A percentile compares a stretch with the other conserved stretches of the same genome.
Conservation (phyloP, 2,797 vertebrate genomes). For the Dryobates pubescens region DNA sequence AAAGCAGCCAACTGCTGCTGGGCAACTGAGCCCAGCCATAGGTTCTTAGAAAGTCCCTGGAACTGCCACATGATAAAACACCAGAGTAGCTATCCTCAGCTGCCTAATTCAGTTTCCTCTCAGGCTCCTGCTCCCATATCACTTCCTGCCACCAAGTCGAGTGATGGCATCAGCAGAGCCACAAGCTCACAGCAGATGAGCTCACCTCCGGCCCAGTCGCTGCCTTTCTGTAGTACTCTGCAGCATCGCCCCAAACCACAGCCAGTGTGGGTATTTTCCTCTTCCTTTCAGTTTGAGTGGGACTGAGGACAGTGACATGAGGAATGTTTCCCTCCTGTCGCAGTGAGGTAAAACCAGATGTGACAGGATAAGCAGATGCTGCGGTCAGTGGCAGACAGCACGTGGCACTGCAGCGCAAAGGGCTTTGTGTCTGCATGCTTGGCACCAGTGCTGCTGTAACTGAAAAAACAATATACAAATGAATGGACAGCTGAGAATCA, state of each 20-base stretch:
- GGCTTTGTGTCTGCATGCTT: accelerated
- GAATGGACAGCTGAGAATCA: background rate
- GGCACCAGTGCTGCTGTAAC: accelerated
- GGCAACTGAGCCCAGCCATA: background rate
- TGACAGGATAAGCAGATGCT: background rate
- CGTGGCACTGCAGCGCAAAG: accelerated
- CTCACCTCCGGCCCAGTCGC: conserved; percentile 30
- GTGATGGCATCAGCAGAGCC: conserved; percentile 50
- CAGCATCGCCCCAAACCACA: conserved; percentile 27
- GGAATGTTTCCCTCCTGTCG: background rate
- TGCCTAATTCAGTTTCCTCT: conserved; percentile 45
- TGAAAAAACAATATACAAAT: background rate
- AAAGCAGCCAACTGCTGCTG: background rate
- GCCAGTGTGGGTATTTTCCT: background rate
- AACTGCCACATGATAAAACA: conserved; percentile 7
- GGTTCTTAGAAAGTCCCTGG: conserved; percentile 62
- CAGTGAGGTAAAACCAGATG: background rate
- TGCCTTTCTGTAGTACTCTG: background rate
- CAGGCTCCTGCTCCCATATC: conserved; percentile 24
- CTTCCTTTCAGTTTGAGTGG: background rate
- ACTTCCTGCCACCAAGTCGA: conserved; percentile 22
- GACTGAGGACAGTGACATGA: background rate
- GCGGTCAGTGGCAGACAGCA: background rate
- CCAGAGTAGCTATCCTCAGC: conserved; percentile 39
- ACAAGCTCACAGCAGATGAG: background rate